Evolutionary conservation across 2,888 invertebrate genomes (phyloP).

Genomic region (Chrysolina oricalcia): DNA sequence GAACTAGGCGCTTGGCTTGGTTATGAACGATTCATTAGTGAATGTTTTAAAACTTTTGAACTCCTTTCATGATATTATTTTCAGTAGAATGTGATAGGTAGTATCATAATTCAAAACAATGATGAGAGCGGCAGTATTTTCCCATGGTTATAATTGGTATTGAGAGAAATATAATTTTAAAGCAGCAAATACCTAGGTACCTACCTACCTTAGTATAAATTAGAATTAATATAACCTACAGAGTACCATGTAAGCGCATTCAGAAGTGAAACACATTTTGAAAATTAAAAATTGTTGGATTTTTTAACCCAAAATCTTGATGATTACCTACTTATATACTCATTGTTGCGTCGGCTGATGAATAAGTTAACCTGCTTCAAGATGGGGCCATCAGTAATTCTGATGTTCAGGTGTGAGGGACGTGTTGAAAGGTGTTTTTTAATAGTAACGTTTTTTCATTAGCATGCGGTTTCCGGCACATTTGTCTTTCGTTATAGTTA

Average conservation of each 20-base stretch:
- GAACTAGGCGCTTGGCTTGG: slow-evolving; percentile 4
- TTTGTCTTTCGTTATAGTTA: too few species aligned
- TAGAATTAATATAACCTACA: neutral
- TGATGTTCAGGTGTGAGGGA: too few species aligned
- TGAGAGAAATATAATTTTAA: neutral
- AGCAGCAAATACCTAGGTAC: neutral
- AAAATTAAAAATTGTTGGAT: too few species aligned
- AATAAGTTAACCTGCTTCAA: too few species aligned
- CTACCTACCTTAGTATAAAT: too few species aligned
- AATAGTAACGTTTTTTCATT: too few species aligned
- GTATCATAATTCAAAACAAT: neutral
- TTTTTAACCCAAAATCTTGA: neutral
- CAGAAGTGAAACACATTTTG: neutral
- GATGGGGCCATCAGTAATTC: too few species aligned
- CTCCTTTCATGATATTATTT: neutral
- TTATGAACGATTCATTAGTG: neutral
- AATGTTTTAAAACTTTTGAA: neutral
- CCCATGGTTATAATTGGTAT: neutral
- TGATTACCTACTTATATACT: neutral
- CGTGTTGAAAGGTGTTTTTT: too few species aligned
- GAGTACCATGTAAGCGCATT: neutral
- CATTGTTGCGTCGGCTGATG: too few species aligned
- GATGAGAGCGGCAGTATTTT: neutral
- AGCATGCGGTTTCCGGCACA: too few species aligned
- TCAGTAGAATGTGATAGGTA: neutral